Evolutionary conservation across 2,113 vertebrate genomes (phyloP).

Genomic region (Bubo bubo): DNA sequence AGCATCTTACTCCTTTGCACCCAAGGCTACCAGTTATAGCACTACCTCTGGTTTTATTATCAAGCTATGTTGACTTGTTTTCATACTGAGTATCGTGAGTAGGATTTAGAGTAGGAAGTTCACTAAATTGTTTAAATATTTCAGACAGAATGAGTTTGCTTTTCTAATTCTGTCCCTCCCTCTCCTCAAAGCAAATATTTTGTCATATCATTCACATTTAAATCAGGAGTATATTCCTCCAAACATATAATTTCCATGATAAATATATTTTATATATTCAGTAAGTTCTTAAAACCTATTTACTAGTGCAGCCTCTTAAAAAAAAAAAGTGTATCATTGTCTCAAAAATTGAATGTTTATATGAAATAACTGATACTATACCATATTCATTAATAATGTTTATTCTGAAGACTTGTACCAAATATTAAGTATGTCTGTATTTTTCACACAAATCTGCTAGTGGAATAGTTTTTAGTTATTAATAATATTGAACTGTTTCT

Average conservation of each 20-base stretch:
- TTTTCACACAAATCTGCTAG: background rate
- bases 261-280: background rate
- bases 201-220: background rate
- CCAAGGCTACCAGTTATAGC: background rate
- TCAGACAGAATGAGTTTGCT: constrained; percentile 23
- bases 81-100: background rate
- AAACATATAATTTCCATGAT: background rate
- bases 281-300: background rate
- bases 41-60: constrained; percentile 35
- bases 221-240: background rate
- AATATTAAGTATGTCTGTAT: background rate
- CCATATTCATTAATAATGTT: background rate
- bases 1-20: background rate
- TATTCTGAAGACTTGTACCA: background rate
- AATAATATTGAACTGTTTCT: background rate
- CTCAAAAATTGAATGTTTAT: background rate
- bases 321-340: background rate
- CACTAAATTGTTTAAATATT: constrained; percentile 45
- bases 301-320: background rate
- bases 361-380: background rate
- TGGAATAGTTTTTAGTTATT: background rate
- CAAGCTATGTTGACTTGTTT: constrained; percentile 19
- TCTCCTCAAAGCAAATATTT: constrained; percentile 7
- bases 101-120: constrained; percentile 44
- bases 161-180: constrained; percentile 2